A percentile compares a stretch with the other conserved stretches of the same genome.
These are phyloP conservation scores for Tetropium fuscum DNA, from an alignment of 2,888 invertebrate species.

Conservation along the genomic window DNA sequence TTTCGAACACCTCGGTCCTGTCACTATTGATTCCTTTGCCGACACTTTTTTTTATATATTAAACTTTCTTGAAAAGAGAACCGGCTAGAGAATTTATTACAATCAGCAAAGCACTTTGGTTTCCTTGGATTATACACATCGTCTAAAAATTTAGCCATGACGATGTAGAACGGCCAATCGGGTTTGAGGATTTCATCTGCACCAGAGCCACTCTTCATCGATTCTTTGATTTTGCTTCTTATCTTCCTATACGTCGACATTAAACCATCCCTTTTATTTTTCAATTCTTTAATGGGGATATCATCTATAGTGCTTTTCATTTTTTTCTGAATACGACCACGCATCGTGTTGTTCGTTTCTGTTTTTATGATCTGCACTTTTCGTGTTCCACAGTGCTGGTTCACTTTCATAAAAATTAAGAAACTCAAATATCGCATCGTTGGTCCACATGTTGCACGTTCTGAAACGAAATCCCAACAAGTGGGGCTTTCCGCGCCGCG, in stretches of 20 bases:
- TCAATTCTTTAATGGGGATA: slow-evolving; percentile 11
- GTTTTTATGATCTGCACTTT: slow-evolving; percentile 11
- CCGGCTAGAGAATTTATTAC: too few relatives aligned
- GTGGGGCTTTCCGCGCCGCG: too few relatives aligned
- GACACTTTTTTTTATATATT: too few relatives aligned
- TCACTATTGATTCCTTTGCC: too few relatives aligned
- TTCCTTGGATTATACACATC: slow-evolving; percentile 34
- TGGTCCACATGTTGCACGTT: too few relatives aligned
- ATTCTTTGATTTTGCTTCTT: slow-evolving; percentile 8
- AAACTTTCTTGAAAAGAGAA: too few relatives aligned
- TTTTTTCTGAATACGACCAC: slow-evolving; percentile 13
- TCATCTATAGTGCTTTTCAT: slow-evolving; percentile 6
- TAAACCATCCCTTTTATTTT: slow-evolving; percentile 17
- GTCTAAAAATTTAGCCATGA: slow-evolving; percentile 34
- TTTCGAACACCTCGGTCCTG: too few relatives aligned
- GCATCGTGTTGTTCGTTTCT: slow-evolving; percentile 17
- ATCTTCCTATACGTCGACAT: slow-evolving; percentile 12
- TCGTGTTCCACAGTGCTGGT: slow-evolving; percentile 14
- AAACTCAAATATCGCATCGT: slow-evolving; percentile 18
- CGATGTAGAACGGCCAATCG: slow-evolving; percentile 32
- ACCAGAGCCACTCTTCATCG: slow-evolving; percentile 23
- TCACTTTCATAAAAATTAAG: slow-evolving; percentile 30
- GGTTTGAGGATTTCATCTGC: slow-evolving; percentile 34
- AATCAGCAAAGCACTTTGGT: too few relatives aligned
- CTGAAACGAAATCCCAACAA: too few relatives aligned